These are phyloP conservation scores for Drosophila paramelanica DNA, from an alignment of 2,888 invertebrate species.

Conservation along the genomic window DNA sequence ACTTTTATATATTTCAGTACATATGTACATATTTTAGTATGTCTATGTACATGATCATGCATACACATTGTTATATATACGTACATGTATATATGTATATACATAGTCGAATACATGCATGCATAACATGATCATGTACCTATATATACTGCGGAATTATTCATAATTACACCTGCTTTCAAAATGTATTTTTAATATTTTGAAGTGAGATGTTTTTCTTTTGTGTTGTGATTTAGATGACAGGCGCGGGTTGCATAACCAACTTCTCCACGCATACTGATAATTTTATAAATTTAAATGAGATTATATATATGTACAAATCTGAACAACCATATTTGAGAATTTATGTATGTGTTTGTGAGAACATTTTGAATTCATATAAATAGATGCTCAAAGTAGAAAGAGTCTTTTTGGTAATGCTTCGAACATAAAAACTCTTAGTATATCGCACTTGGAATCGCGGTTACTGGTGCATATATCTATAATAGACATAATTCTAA, in stretches of 20 bases:
- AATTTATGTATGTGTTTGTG: conserved; percentile 28
- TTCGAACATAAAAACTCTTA: not conserved
- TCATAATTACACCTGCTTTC: conserved; percentile 14
- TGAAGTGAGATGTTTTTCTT: conserved; percentile 9
- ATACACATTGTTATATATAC: conserved; percentile 13
- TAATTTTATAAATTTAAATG: conserved; percentile 23
- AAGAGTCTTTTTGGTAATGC: not conserved
- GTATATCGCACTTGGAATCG: conserved; percentile 16
- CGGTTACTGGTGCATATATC: conserved; percentile 19
- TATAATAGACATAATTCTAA: too few species aligned
- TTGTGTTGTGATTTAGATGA: conserved; percentile 27
- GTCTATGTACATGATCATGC: not conserved
- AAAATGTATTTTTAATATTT: conserved; percentile 30
- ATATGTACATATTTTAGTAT: not conserved
- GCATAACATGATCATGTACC: too few species aligned
- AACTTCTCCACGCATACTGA: conserved; percentile 9
- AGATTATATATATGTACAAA: conserved; percentile 31
- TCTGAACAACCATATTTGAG: conserved; percentile 3
- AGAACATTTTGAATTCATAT: conserved; percentile 19
- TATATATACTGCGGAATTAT: not conserved
- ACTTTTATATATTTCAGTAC: not conserved
- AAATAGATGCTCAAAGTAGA: conserved; percentile 15
- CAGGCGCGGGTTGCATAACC: conserved; percentile 30
- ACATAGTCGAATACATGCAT: conserved; percentile 5
- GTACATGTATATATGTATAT: conserved; percentile 17